phyloP scores from a whole-genome alignment of 2,113 vertebrate species.

The Corythoichthys intestinalis region DNA sequence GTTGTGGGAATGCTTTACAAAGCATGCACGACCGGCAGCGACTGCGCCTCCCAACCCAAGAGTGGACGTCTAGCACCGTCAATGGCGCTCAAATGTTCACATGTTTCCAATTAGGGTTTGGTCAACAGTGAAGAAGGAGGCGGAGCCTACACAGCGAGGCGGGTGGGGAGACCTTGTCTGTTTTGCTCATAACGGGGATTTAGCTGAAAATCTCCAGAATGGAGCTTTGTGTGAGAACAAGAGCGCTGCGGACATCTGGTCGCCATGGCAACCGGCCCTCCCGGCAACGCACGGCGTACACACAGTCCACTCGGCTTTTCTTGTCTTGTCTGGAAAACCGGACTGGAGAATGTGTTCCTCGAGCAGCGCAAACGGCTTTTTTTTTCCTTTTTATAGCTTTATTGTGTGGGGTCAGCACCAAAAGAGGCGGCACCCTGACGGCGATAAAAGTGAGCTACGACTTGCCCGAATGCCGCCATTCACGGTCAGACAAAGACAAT shows the following conservation, averaged over 20 bases:
- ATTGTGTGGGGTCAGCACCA: neutral
- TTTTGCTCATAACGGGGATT: neutral
- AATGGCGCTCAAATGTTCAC: neutral
- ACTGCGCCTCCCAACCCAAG: too few relatives aligned
- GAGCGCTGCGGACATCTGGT: neutral
- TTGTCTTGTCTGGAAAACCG: neutral
- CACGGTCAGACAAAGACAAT: neutral
- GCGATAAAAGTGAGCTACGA: neutral
- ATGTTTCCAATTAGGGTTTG: neutral
- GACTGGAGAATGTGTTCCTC: neutral
- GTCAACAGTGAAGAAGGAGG: too few relatives aligned
- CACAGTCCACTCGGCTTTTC: neutral
- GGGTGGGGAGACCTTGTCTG: neutral
- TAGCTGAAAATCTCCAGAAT: neutral
- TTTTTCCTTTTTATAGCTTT: neutral
- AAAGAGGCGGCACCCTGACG: neutral
- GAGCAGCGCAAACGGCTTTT: neutral
- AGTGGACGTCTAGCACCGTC: too few relatives aligned
- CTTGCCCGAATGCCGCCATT: neutral
- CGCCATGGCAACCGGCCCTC: neutral
- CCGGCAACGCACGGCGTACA: neutral
- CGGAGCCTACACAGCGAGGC: neutral
- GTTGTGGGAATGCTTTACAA: too few relatives aligned
- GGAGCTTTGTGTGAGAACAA: slow-evolving; percentile 6
- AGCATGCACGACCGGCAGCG: too few relatives aligned